Evolutionary conservation across 2,888 invertebrate species (phyloP).

Genomic region (Rhimphoctona megacephalus): DNA sequence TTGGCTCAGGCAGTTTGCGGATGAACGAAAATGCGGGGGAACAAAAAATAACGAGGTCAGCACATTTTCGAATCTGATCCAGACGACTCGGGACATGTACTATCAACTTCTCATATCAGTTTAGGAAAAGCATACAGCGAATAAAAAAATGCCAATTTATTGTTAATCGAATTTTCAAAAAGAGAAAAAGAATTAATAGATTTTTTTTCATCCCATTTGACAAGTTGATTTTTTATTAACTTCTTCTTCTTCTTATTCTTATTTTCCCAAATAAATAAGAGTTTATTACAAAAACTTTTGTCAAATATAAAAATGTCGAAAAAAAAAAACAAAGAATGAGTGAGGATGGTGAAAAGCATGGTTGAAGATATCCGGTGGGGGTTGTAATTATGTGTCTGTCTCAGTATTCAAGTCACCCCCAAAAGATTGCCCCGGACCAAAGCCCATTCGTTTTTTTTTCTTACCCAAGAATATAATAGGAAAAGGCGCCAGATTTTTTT

Average conservation of each 20-base stretch:
- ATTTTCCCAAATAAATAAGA: neutral
- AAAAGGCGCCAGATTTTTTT: slow-evolving; percentile 73
- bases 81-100: slow-evolving; percentile 47
- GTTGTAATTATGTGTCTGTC: slow-evolving; percentile 57
- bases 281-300: neutral
- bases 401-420: slow-evolving; percentile 33
- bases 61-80: slow-evolving; percentile 67
- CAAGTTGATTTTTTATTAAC: neutral
- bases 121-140: neutral
- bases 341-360: neutral
- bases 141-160: slow-evolving; percentile 4
- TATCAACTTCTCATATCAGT: slow-evolving; percentile 43
- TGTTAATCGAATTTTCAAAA: neutral
- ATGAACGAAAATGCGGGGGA: slow-evolving; percentile 33
- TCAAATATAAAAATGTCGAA: neutral
- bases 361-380: slow-evolving; percentile 42
- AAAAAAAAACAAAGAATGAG: slow-evolving; percentile 18
- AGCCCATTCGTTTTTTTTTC: slow-evolving; percentile 41
- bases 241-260: neutral
- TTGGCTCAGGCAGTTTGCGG: slow-evolving; percentile 34
- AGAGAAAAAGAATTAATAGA: neutral
- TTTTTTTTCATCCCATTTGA: neutral
- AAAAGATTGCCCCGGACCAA: slow-evolving; percentile 48
- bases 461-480: slow-evolving; percentile 77
- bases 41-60: slow-evolving; percentile 53